A percentile compares a stretch with the other conserved stretches of the same genome.
Evolutionary conservation across 2,113 vertebrate species (phyloP).

Genomic region (Bos taurus): ARS-UCD2.0 NC_037352.1:1093501-1094000

Average conservation of each 20-base stretch:
- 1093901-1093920: background rate
- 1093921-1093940: background rate
- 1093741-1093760: background rate
- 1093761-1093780: background rate
- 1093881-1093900: background rate
- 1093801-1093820: background rate
- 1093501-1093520: background rate
- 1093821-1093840: background rate
- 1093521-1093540: background rate
- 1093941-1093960: background rate
- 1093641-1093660: background rate
- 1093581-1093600: accelerated
- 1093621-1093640: background rate
- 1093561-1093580: accelerated
- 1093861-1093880: background rate
- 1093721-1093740: accelerated
- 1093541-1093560: background rate
- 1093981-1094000: accelerated
- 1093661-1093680: background rate
- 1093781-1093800: background rate
- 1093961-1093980: background rate
- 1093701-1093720: background rate
- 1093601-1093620: accelerated
- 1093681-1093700: background rate
- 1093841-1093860: accelerated